Base-by-base conservation (phyloP, 2,888 invertebrate species). In the Rosalia funebris region DNA sequence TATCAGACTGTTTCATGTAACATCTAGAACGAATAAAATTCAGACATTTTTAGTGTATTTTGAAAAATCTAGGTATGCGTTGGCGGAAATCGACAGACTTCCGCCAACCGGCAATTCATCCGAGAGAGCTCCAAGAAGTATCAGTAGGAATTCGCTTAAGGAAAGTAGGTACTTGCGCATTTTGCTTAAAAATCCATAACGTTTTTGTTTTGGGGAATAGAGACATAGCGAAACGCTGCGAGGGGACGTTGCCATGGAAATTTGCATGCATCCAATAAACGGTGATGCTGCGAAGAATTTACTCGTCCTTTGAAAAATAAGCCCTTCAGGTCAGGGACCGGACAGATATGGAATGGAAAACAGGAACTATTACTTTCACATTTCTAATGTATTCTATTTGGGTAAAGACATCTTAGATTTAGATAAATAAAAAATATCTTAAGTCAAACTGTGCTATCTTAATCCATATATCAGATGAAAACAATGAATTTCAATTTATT, bases 231-330 rank as follows among this genome's bases (percentile, higher is more conserved):
- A 70, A 70, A 71, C 50, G 60, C 55, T 15, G 31, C 73, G 71
- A 57, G 65, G 69, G 69, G 68, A 75, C 74, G 80, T 80, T 80
- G 78, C 79, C 79, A 80, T 80, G 79, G 80, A 77, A 78, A 80
- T 80, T 79, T 79, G 78, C 78, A 79, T 79, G 79, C 80, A 77
- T 79, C 79, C 79, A 78, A 79, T 80, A 79, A 79, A 78, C 75
- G 75, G 72, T 73, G 75, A 69, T 70, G 71, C 63, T 69, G 65
- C 62, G 62, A 70, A 66, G 69, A 72, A 57, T 65, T 68, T 69
- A 62, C 65, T 64, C 63, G 60, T 71, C 62, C 66, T 64, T 69
- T 60, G 64, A 55, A 63, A 62, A 60, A 58, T 57, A 45, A 60
- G 56, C 54, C 62, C 56, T 53, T 61, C 59, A 58, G 66, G 62